phyloP scores from a whole-genome alignment of 2,113 vertebrate genomes.

The Pipra filicauda region DNA sequence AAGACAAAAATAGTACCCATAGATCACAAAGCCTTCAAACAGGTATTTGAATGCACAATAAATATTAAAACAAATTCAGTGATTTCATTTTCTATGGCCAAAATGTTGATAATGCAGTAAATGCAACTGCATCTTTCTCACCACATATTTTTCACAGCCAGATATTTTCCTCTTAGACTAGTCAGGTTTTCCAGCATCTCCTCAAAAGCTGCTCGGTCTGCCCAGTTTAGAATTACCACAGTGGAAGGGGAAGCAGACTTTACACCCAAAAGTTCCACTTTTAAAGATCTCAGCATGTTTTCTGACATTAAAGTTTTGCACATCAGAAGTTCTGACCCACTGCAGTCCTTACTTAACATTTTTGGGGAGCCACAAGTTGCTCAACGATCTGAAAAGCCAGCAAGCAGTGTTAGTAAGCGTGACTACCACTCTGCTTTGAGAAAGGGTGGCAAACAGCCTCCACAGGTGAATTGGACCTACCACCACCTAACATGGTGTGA shows the following conservation, averaged over 20 bases:
- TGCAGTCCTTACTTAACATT: neutral
- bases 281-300: neutral
- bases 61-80: neutral
- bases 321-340: neutral
- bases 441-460: neutral
- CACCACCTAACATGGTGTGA: fast-evolving
- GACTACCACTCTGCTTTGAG: neutral
- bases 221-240: neutral
- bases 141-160: neutral
- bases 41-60: neutral
- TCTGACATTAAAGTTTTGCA: neutral
- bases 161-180: neutral
- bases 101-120: fast-evolving
- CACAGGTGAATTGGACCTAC: fast-evolving
- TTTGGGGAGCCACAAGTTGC: neutral
- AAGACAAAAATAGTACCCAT: slow-evolving; percentile 11
- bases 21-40: neutral
- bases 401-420: fast-evolving
- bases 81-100: neutral
- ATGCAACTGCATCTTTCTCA: neutral
- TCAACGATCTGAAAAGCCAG: neutral
- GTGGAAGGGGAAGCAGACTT: neutral
- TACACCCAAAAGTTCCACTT: neutral
- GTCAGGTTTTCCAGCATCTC: neutral
- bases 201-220: neutral